A percentile compares a stretch with the other conserved stretches of the same genome.
phyloP scores from a whole-genome alignment of 2,797 vertebrate species.

The Sebastes flavidus region DNA sequence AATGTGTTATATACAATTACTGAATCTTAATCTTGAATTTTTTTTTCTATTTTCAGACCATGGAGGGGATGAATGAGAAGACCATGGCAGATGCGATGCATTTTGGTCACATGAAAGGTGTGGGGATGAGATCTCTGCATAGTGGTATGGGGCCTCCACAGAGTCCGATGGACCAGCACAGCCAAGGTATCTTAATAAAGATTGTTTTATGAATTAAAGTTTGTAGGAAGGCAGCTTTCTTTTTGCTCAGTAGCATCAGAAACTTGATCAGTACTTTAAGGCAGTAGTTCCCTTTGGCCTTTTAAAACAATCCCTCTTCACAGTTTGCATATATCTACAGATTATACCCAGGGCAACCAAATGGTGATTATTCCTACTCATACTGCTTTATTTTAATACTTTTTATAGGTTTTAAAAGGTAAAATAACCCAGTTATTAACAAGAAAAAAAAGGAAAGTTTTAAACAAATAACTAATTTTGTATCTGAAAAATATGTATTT shows the following conservation, averaged over 20 bases:
- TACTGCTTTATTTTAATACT: background rate
- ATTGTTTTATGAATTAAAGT: background rate
- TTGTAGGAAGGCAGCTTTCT: background rate
- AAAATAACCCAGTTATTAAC: background rate
- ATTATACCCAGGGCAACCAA: background rate
- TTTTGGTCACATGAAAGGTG: slow-evolving; percentile 92
- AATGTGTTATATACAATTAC: background rate
- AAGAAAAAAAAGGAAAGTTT: background rate
- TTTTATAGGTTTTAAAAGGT: background rate
- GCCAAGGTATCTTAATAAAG: slow-evolving; percentile 84
- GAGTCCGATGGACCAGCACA: slow-evolving; percentile 98
- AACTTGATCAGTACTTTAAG: background rate
- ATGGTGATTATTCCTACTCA: background rate
- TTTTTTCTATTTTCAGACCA: slow-evolving; percentile 78
- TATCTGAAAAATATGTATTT: background rate
- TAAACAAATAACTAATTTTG: background rate
- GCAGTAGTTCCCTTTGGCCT: background rate
- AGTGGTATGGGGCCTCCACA: slow-evolving; percentile 97
- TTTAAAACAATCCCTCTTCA: background rate
- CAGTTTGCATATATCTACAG: background rate
- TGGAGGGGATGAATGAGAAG: slow-evolving; percentile 96
- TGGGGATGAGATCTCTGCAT: slow-evolving; percentile 92
- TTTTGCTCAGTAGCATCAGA: background rate
- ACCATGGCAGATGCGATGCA: slow-evolving; percentile 92
- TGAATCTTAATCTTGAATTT: background rate